Percentiles rank a stretch among this genome's conserved stretches.
These are phyloP conservation scores for Pomacea canaliculata DNA, from an alignment of 2,888 invertebrate species.

Conservation along the genomic window DNA sequence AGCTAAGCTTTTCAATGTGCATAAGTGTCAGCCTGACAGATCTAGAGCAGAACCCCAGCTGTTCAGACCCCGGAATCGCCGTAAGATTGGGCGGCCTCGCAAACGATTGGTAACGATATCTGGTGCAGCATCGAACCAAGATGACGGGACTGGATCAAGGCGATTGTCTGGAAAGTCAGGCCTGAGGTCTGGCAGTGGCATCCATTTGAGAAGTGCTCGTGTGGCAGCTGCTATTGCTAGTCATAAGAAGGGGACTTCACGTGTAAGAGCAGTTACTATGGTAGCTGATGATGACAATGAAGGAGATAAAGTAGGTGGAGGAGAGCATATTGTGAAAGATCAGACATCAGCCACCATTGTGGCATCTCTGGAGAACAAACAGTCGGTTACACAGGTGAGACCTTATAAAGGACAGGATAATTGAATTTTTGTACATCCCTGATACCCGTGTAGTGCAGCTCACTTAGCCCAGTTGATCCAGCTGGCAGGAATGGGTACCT, in stretches of 20 bases:
- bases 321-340: not conserved
- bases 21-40: conserved; percentile 57
- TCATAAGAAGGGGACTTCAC: not conserved
- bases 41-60: conserved; percentile 43
- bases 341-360: not conserved
- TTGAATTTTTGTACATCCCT: too few species aligned
- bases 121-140: conserved; percentile 23
- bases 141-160: not conserved
- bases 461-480: too few species aligned
- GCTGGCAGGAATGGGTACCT: too few species aligned
- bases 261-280: not conserved
- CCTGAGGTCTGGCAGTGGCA: conserved; percentile 11
- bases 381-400: conserved; percentile 15
- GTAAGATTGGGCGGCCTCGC: conserved; percentile 57
- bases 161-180: conserved; percentile 1
- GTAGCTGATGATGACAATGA: conserved; percentile 1
- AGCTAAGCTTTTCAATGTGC: conserved; percentile 59
- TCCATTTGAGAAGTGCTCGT: conserved; percentile 15
- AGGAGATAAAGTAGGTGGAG: not conserved
- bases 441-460: too few species aligned
- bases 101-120: conserved; percentile 44
- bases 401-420: not conserved
- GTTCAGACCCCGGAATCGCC: conserved; percentile 48
- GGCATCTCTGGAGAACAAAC: conserved; percentile 11
- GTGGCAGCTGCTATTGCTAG: conserved; percentile 23